Evolutionary conservation across 2,113 vertebrate genomes (phyloP).

Genomic region (Myanophis thanlyinensis): DNA sequence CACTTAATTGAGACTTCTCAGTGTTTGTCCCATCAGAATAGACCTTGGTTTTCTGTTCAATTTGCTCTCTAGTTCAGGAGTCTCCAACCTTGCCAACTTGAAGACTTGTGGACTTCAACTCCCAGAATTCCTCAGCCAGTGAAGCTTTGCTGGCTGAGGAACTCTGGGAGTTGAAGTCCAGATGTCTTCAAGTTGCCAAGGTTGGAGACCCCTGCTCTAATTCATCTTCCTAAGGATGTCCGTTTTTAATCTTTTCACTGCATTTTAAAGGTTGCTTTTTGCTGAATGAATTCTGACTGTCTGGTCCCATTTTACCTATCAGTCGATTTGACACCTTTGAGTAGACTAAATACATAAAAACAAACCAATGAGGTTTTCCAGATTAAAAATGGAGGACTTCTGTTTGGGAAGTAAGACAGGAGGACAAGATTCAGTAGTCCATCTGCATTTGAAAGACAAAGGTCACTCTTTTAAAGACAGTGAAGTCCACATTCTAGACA

Average conservation of each 20-base stretch:
- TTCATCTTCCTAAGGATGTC: background rate
- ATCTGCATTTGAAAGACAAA: background rate
- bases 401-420: background rate
- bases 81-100: too few species aligned
- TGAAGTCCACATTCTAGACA: background rate
- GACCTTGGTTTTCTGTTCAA: background rate
- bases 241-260: background rate
- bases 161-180: too few species aligned
- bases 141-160: too few species aligned
- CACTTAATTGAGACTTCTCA: background rate
- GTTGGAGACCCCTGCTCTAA: too few species aligned
- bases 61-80: background rate
- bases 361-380: background rate
- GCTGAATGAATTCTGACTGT: background rate
- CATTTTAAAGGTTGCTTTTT: background rate
- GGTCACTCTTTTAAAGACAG: background rate
- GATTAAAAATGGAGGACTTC: background rate
- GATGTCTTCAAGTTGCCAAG: too few species aligned
- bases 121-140: too few species aligned
- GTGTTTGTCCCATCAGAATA: background rate
- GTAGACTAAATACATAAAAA: background rate
- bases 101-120: too few species aligned
- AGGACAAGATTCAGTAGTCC: background rate
- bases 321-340: background rate
- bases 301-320: background rate